Conservation (phyloP, 2,113 vertebrate species). For the Ovis aries region ARS-UI_Ramb_v3.0 NC_056063.1:8438501-8439000, state of each 20-base stretch:
- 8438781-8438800: background rate
- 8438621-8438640: background rate
- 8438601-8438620: background rate
- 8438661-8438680: background rate
- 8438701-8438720: background rate
- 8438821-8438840: background rate
- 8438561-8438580: background rate
- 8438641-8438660: background rate
- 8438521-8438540: background rate
- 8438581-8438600: background rate
- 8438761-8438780: background rate
- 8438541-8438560: background rate
- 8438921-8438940: background rate
- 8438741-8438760: background rate
- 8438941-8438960: background rate
- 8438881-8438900: background rate
- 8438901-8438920: too few species aligned
- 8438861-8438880: background rate
- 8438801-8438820: background rate
- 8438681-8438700: background rate
- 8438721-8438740: background rate
- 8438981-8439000: background rate
- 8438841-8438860: background rate
- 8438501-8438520: background rate
- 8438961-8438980: background rate